Conservation (phyloP, 2,888 invertebrate genomes). For the Rotaria macrura region DNA sequence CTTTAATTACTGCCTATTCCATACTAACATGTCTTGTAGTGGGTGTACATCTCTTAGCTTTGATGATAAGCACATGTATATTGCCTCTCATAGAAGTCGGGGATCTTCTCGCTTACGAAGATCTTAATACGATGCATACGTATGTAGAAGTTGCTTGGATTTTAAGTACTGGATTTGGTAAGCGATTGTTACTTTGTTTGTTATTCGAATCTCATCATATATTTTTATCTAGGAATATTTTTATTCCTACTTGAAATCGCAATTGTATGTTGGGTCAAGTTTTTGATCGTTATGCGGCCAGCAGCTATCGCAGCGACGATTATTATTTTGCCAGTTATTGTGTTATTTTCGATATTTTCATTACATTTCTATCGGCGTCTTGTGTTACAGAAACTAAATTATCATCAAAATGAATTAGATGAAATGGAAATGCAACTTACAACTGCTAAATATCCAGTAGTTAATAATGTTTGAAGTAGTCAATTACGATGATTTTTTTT, state of each 20-base stretch:
- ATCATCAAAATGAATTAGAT: neutral
- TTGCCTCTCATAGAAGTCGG: slow-evolving; percentile 78
- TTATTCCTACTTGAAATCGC: slow-evolving; percentile 28
- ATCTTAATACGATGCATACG: neutral
- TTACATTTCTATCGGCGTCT: slow-evolving; percentile 25
- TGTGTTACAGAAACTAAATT: slow-evolving; percentile 11
- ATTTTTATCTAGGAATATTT: slow-evolving; percentile 19
- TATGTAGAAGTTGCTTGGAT: slow-evolving; percentile 28
- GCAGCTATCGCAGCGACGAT: slow-evolving; percentile 21
- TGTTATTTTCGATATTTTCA: slow-evolving; percentile 27
- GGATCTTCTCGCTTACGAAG: neutral
- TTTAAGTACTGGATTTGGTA: slow-evolving; percentile 22
- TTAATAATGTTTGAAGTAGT: neutral
- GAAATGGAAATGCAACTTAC: neutral
- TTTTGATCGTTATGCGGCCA: slow-evolving; percentile 13
- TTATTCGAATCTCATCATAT: neutral
- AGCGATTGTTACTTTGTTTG: neutral
- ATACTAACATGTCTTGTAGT: slow-evolving; percentile 81
- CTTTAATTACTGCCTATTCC: slow-evolving; percentile 49
- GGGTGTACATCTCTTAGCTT: slow-evolving; percentile 80
- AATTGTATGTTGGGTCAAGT: slow-evolving; percentile 26
- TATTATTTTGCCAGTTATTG: slow-evolving; percentile 22
- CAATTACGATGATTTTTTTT: too few relatives aligned
- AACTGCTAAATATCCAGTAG: neutral
- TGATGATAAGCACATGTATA: slow-evolving; percentile 91